Evolutionary conservation across 2,888 invertebrate genomes (phyloP), one percentile per base, ranked within the genome.

Genomic region (Lasioglossum villosulum): DNA sequence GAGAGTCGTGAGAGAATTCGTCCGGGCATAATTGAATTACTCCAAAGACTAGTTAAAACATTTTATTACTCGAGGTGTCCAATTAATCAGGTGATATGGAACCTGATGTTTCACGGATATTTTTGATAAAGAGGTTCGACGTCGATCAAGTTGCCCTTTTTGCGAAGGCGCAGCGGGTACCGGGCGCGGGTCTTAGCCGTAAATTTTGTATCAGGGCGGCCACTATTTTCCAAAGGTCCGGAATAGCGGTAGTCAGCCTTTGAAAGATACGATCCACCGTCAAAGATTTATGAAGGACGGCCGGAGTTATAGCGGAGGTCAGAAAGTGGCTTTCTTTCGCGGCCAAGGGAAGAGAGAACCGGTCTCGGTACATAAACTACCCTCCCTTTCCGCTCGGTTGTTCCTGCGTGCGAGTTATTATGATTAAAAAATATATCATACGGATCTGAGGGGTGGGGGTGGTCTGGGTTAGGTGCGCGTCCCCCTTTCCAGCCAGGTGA

Each of bases 201-300:
- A 84, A 80, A 86, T 82, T 86, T 76, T 74, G 75, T 82, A 81
- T 86, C 86, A n/a, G 71, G 71, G 19, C 37, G 12, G 48, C 30
- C 81, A 76, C 59, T 85, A 86, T 86, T 81, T 86, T 79, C 82
- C 70, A 39, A 73, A 79, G 86, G 75, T 81, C 76, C 75, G 70
- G 42, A 74, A 85, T 68, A 71, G 80, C 48, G 73, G 86, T 77
- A 71, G 81, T 71, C 82, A 56, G 70, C 70, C 79, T 86, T 82
- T 78, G 79, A 86, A 79, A 77, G 82, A 79, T 86, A 86, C 86
- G 86, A 82, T 86, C 86, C 79, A 74, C 63, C 76, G 86, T 82
- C 86, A 70, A 74, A 86, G 86, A 86, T 86, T 86, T 86, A 86
- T 82, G 86, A 86, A 82, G 76, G 86, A 71, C 77, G 76, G 70